Conservation (phyloP, 2,888 invertebrate species). For the Exocentrus adspersus region DNA sequence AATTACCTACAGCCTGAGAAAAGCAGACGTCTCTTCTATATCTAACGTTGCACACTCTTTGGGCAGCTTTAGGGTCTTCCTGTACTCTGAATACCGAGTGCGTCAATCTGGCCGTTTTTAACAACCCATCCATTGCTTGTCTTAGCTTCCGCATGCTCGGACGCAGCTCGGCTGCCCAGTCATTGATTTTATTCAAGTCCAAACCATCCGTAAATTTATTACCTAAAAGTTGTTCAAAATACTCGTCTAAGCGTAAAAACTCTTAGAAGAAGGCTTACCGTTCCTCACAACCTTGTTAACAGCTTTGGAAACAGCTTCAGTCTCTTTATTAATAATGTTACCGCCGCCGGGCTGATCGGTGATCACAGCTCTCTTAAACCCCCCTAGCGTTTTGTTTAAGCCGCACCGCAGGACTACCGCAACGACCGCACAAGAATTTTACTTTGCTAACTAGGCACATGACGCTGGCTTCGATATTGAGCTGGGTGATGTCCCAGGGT, state of each 20-base stretch:
- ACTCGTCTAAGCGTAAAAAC: not conserved
- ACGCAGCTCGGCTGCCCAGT: constrained; percentile 80
- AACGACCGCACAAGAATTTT: constrained; percentile 80
- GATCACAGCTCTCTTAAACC: constrained; percentile 44
- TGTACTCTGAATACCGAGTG: constrained; percentile 86
- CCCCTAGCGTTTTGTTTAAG: constrained; percentile 66
- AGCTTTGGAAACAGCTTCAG: constrained; percentile 62
- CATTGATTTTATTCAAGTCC: constrained; percentile 74
- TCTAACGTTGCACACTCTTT: constrained; percentile 76
- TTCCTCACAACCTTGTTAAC: constrained; percentile 69
- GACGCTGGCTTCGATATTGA: constrained; percentile 88
- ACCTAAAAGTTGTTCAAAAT: constrained; percentile 26
- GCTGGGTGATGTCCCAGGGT: constrained; percentile 85
- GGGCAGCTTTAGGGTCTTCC: constrained; percentile 80
- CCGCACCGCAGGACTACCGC: constrained; percentile 77
- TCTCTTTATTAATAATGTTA: constrained; percentile 48
- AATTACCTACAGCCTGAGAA: constrained; percentile 82
- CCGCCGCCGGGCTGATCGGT: constrained; percentile 44
- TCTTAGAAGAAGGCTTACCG: constrained; percentile 55
- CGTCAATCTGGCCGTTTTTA: constrained; percentile 79
- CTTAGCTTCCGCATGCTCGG: constrained; percentile 84
- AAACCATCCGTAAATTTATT: constrained; percentile 80
- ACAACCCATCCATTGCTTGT: constrained; percentile 81
- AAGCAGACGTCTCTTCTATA: constrained; percentile 91
- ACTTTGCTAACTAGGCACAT: constrained; percentile 88